Percentiles rank a stretch among this genome's conserved stretches.
Conservation (phyloP, 2,113 vertebrate genomes). For the Riparia riparia region DNA sequence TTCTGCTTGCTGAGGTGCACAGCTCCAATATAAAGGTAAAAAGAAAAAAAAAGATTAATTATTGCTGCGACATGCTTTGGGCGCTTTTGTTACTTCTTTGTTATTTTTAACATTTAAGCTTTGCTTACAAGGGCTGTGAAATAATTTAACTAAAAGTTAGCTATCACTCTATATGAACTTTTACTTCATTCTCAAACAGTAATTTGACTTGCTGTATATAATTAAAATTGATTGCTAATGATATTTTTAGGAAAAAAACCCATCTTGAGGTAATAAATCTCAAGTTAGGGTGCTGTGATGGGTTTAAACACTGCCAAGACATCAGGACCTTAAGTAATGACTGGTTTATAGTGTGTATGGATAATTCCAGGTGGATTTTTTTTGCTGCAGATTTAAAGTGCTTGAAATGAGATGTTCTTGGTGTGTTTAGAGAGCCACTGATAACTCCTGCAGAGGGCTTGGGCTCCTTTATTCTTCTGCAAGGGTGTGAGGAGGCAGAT, state of each 20-base stretch:
- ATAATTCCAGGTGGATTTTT: neutral
- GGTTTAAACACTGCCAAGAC: neutral
- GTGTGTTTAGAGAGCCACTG: neutral
- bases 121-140: neutral
- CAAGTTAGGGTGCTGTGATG: neutral
- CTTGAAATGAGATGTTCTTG: neutral
- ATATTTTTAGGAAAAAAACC: neutral
- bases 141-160: neutral
- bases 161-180: neutral
- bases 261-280: neutral
- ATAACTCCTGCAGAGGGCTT: neutral
- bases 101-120: neutral
- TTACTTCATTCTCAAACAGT: neutral
- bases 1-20: conserved; percentile 95
- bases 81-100: neutral
- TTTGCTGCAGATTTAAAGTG: neutral
- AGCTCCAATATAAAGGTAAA: conserved; percentile 94
- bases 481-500: neutral
- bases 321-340: neutral
- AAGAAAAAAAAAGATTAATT: neutral
- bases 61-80: neutral
- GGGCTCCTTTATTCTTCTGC: neutral
- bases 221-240: neutral
- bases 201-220: neutral
- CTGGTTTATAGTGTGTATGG: accelerated